Evolutionary conservation across 2,113 vertebrate genomes (phyloP), one percentile per base, ranked within the genome.

Genomic region (Rhegmatorhina hoffmannsi): DNA sequence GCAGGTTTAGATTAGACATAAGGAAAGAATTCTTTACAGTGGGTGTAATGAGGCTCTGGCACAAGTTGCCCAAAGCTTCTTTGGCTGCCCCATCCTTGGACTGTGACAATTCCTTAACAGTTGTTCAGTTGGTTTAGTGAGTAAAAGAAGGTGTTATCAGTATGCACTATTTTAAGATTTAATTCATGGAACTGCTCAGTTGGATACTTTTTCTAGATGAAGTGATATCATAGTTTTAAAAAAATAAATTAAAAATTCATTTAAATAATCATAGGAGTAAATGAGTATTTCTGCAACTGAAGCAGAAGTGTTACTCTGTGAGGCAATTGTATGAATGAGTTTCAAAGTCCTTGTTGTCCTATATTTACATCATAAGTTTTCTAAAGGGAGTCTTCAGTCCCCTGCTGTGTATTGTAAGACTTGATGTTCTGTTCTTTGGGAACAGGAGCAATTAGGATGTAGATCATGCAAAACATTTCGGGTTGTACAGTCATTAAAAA

Each of bases 361-460:
- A n/a, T 89, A 89, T 95, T 95, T 92, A 64, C 56, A 76, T 79
- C 46, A 11, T 34, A 73, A 87, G 40, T 91, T 96, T 91, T 94
- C 87, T 69, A 53, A 82, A 69, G 91, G 82, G 75, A 87, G 43
- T 40, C 20, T 91, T 76, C 40, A 89, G 40, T 91, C 20, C 36
- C 87, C 84, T 66, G 67, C 69, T 87, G 84, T 69, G 91, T 38
- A 9, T 75, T 82, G 59, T 92, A 87, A 91, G 82, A 92, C 66
- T 46, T 26, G 26, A 38, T 89, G 74, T 80, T 95, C 74, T 95
- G 77, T 62, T 92, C 77, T 89, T 89, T 82, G 74, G 84, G 67
- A 96, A 36, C 40, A 60, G 82, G 20, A 89, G 49, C 81, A 96
- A 95, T 95, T 95, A 95, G 86, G 84, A 85, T 76, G 74, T 50